Evolutionary conservation across 2,888 invertebrate genomes (phyloP), one percentile per base, ranked within the genome.

Genomic region (Podabrus alpinus): DNA sequence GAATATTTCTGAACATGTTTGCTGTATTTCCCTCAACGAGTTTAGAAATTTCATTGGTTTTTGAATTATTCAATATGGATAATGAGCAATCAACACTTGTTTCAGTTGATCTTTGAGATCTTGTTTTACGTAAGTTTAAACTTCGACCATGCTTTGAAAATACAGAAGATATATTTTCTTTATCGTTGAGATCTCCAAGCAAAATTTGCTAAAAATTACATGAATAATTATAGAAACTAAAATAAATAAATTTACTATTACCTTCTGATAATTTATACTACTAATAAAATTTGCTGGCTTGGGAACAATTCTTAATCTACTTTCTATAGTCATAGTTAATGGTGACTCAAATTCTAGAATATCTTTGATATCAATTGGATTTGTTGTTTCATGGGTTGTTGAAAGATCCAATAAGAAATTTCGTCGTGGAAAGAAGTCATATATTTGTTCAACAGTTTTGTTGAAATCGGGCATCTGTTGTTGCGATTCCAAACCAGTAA

Each of bases 361-460:
- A 24, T 71, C 61, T 24, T 71, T 70, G 2, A 76, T 24, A 15
- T 59, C 67, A 11, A 19, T 19, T 7, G 76, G 76, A 68, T 76
- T 73, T 13, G 76, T 76, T 9, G 71, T 62, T 1, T 73, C 59
- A 11, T 73, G 69, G 45, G 21, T 21, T n/a, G 17, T 64, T 17
- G 68, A 24, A 59, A 66, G 19, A 59, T 74, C 61, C 3, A 19
- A 21, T 13, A 71, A 68, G 25, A 67, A 74, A 11, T 15, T 21
- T 16, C 66, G 45, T 24, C 72, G 73, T 29, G 73, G 76, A 61
- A 72, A 76, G 10, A 68, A 71, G 19, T 71, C 76, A 15, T 73
- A 76, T 24, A 73, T 66, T 21, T 71, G 25, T 19, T 71, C 67
- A n/a, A 76, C 76, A 24, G 60, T 66, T n/a, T 19, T 45, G 15